These are phyloP conservation scores for Eidolon helvum DNA, from an alignment of 2,113 vertebrate genomes.

Conservation along the genomic window DNA sequence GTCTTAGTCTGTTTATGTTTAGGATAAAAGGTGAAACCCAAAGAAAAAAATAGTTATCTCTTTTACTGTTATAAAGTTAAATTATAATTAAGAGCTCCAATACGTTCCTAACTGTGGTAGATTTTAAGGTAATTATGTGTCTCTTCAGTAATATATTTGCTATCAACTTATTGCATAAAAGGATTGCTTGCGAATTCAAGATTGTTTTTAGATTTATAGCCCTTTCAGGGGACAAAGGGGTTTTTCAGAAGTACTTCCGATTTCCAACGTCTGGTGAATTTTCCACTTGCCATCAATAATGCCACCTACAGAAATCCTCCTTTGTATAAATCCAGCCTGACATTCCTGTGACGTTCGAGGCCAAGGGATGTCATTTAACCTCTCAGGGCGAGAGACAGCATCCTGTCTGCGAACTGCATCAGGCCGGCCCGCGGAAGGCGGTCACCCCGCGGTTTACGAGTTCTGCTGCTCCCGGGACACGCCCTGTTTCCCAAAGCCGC, in stretches of 20 bases:
- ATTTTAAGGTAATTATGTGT: conserved; percentile 66
- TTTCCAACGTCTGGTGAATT: conserved; percentile 51
- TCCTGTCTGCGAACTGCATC: conserved; percentile 41
- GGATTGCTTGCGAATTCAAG: conserved; percentile 50
- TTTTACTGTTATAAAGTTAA: conserved; percentile 50
- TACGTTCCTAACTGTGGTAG: background rate
- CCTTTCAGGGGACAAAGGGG: conserved; percentile 57
- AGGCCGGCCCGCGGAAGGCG: background rate
- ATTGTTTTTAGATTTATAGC: conserved; percentile 71
- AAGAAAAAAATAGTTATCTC: background rate
- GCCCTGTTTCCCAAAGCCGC: conserved; percentile 16
- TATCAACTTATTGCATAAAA: conserved; percentile 67
- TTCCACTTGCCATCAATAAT: conserved; percentile 65
- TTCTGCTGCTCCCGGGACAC: background rate
- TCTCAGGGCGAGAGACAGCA: background rate
- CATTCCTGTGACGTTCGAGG: conserved; percentile 22
- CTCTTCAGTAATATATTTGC: conserved; percentile 58
- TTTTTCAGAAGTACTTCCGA: conserved; percentile 61
- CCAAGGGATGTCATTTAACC: background rate
- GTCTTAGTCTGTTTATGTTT: background rate
- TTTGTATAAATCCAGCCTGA: conserved; percentile 64
- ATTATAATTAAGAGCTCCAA: conserved; percentile 5
- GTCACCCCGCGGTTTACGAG: background rate
- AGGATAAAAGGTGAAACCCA: background rate
- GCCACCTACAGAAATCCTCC: conserved; percentile 10